phyloP scores from a whole-genome alignment of 2,797 vertebrate species.

The Luscinia megarhynchos region DNA sequence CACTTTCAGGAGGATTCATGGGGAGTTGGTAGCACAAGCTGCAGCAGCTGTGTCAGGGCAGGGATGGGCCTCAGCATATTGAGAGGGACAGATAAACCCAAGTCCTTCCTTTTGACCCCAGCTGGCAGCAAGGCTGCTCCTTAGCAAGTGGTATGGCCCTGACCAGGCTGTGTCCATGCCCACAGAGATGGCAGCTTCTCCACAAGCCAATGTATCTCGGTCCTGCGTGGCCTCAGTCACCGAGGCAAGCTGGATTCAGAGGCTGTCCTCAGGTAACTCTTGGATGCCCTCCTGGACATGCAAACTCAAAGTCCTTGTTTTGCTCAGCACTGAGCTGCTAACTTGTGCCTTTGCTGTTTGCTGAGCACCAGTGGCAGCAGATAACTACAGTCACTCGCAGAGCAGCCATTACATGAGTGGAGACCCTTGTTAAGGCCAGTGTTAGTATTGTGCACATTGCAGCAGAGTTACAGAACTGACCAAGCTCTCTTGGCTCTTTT shows the following conservation, averaged over 20 bases:
- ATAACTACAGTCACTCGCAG: background rate
- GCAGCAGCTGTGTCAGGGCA: background rate
- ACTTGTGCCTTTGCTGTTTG: background rate
- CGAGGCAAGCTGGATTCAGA: background rate
- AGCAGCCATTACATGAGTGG: background rate
- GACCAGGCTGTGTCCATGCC: background rate
- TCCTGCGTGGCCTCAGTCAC: accelerated
- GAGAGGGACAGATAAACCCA: background rate
- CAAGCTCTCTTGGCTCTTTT: background rate
- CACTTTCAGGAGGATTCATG: background rate
- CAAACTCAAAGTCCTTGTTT: background rate
- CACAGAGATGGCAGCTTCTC: background rate
- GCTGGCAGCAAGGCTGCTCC: background rate
- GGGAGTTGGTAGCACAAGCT: background rate
- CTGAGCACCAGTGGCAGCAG: background rate
- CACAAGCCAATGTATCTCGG: accelerated
- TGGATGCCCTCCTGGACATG: accelerated
- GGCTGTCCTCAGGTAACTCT: background rate
- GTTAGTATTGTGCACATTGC: background rate
- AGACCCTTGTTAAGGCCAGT: background rate
- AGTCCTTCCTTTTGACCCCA: background rate
- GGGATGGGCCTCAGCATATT: background rate
- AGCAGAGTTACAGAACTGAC: background rate
- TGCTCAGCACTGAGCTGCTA: background rate
- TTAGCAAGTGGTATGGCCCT: background rate